Conservation (phyloP, 2,888 invertebrate genomes). For the Galeopsomyia nigrocyanea region DNA sequence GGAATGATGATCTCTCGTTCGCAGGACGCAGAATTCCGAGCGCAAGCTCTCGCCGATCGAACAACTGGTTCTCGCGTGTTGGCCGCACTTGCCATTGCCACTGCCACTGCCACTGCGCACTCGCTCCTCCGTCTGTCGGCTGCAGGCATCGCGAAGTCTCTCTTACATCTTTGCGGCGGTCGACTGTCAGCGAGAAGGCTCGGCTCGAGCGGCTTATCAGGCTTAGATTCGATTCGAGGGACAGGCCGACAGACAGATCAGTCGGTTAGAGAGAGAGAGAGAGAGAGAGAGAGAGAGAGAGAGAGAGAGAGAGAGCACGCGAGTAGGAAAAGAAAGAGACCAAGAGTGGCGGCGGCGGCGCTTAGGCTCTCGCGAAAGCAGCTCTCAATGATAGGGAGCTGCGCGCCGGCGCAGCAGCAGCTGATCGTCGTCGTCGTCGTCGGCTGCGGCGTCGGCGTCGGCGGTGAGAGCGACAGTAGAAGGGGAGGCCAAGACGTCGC, state of each 20-base stretch:
- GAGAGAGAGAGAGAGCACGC: constrained; percentile 38
- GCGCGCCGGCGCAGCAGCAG: constrained; percentile 5
- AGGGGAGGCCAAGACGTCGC: constrained; percentile 62
- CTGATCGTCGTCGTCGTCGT: constrained; percentile 38
- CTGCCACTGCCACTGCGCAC: not conserved
- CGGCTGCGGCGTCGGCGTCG: too few relatives aligned
- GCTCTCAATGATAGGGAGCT: too few relatives aligned
- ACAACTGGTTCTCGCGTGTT: constrained; percentile 19
- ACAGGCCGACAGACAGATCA: constrained; percentile 15
- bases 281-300: constrained; percentile 27
- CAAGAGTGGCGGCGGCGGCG: too few relatives aligned
- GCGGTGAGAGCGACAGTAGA: constrained; percentile 48
- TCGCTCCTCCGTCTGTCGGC: not conserved
- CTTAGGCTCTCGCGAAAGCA: too few relatives aligned
- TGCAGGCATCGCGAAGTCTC: not conserved
- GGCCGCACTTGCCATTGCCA: constrained; percentile 2
- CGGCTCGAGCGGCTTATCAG: too few relatives aligned
- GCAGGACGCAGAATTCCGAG: constrained; percentile 39
- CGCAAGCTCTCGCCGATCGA: not conserved
- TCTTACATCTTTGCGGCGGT: not conserved
- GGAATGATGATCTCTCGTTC: constrained; percentile 5
- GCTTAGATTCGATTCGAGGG: not conserved
- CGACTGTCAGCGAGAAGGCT: not conserved
- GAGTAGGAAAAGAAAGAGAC: constrained; percentile 4
- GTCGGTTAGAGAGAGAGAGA: constrained; percentile 14